These are phyloP conservation scores for Prenolepis imparis DNA, from an alignment of 2,888 invertebrate genomes.

Conservation along the genomic window DNA sequence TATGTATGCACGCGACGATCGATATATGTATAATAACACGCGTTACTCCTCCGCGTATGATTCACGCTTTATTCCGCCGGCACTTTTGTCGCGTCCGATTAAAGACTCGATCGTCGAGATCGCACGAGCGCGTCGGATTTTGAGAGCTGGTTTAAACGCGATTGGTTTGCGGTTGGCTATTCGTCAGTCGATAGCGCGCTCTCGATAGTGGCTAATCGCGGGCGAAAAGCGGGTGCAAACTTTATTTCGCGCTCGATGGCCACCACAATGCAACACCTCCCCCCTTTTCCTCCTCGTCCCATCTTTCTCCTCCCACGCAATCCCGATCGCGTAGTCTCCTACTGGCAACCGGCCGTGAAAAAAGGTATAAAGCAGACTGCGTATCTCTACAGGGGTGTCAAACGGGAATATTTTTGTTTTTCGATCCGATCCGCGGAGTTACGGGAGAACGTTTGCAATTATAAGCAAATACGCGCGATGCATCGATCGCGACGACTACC, in stretches of 20 bases:
- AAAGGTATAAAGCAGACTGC: constrained; percentile 52
- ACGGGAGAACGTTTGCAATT: constrained; percentile 29
- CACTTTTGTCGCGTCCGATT: constrained; percentile 40
- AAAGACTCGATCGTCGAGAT: constrained; percentile 20
- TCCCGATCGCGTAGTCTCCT: neutral
- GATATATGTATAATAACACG: neutral
- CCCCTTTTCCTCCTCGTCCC: constrained; percentile 5
- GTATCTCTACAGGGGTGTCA: constrained; percentile 53
- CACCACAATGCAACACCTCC: constrained; percentile 42
- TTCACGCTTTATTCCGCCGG: constrained; percentile 45
- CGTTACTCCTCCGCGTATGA: neutral
- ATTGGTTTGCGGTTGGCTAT: constrained; percentile 32
- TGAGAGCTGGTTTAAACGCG: constrained; percentile 20
- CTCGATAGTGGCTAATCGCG: constrained; percentile 65
- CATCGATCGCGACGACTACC: neutral
- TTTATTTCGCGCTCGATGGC: constrained; percentile 68
- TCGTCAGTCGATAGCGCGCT: constrained; percentile 55
- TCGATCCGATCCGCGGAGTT: constrained; percentile 25
- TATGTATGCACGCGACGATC: neutral
- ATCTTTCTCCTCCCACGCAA: neutral
- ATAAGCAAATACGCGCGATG: constrained; percentile 16
- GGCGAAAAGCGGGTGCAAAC: constrained; percentile 65
- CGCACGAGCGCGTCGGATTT: constrained; percentile 28
- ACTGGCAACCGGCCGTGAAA: constrained; percentile 43
- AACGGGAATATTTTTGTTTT: constrained; percentile 53